Evolutionary conservation across 2,113 vertebrate species (phyloP).

Genomic region (Lasiurus borealis): DNA sequence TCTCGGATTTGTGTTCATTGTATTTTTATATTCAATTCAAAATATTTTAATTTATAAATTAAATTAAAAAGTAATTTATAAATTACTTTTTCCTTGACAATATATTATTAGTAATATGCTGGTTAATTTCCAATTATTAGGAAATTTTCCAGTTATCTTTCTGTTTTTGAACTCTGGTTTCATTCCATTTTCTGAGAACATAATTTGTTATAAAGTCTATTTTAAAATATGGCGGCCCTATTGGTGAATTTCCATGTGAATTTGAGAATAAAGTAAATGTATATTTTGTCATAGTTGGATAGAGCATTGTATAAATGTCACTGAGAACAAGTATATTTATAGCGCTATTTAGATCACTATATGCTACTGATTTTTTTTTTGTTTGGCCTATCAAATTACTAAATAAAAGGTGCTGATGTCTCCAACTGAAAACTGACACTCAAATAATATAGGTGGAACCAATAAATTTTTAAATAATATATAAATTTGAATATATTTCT

Average conservation of each 20-base stretch:
- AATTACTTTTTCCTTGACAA: background rate
- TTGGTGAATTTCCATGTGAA: background rate
- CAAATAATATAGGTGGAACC: background rate
- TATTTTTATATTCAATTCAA: background rate
- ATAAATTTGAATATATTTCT: constrained; percentile 27
- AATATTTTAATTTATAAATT: constrained; percentile 40
- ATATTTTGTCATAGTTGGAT: background rate
- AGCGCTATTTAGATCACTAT: background rate
- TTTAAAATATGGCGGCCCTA: background rate
- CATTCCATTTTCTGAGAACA: constrained; percentile 8
- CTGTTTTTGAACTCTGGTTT: background rate
- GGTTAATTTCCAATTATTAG: background rate
- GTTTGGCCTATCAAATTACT: background rate
- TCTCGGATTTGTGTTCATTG: background rate
- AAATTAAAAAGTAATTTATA: too few relatives aligned
- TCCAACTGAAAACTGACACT: background rate
- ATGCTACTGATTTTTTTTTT: constrained; percentile 15
- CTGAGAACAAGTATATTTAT: background rate
- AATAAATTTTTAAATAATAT: constrained; percentile 23
- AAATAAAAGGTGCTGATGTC: background rate
- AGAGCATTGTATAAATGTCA: background rate
- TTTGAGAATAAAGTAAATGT: background rate
- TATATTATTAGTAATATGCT: background rate
- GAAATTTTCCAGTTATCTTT: background rate
- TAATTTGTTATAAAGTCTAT: background rate